A percentile compares a stretch with the other conserved stretches of the same genome.
Evolutionary conservation across 1,140 invertebrate species (phyloP).

Genomic region (Drosophila fuyamai): DNA sequence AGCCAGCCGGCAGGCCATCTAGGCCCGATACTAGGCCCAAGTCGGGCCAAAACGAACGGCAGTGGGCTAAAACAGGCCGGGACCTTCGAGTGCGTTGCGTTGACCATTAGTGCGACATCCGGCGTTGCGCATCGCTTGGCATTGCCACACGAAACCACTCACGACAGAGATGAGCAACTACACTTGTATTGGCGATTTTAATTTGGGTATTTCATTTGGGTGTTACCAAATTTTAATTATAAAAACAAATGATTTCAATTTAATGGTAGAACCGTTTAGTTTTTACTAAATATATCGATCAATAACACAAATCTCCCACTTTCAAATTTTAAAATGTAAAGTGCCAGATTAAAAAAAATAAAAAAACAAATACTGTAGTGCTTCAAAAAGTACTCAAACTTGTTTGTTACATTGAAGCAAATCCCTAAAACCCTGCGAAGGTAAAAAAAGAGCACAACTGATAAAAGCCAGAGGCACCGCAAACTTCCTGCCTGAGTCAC

Average conservation of each 20-base stretch:
- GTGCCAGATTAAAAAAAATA: too few species aligned
- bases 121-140: conserved; percentile 75
- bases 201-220: not conserved
- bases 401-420: not conserved
- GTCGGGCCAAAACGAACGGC: not conserved
- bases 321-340: too few species aligned
- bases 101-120: conserved; percentile 84
- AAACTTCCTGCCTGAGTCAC: not conserved
- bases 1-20: conserved; percentile 44
- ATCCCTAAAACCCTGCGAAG: not conserved
- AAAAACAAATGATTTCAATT: too few species aligned
- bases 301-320: too few species aligned
- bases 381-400: not conserved
- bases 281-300: too few species aligned
- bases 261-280: too few species aligned
- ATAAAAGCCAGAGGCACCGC: not conserved
- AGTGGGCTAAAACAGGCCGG: conserved; percentile 13
- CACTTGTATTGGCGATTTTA: too few species aligned
- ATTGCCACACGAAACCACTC: conserved; percentile 52
- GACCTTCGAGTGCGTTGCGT: conserved; percentile 58
- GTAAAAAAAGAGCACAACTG: not conserved
- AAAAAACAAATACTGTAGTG: too few species aligned
- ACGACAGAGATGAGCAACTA: conserved; percentile 36
- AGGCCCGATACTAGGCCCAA: conserved; percentile 9
- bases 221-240: not conserved